These are phyloP conservation scores for Protonemura montana DNA, from an alignment of 2,888 invertebrate genomes.

Conservation along the genomic window DNA sequence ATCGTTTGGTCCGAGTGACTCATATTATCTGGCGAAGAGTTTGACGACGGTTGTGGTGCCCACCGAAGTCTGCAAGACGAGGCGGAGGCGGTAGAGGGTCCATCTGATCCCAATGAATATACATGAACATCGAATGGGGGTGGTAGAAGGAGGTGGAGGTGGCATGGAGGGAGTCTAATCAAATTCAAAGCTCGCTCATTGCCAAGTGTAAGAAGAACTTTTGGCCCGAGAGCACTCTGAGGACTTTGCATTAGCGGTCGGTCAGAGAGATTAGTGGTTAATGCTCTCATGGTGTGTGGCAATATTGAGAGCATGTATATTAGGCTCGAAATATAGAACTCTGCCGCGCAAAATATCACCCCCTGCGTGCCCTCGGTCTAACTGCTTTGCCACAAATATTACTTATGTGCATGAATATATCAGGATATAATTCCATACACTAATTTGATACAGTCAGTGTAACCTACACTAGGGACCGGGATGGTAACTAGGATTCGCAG, in stretches of 20 bases:
- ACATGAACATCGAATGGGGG: conserved; percentile 32
- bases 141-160: not conserved
- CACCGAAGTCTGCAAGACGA: not conserved
- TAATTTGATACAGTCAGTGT: conserved; percentile 12
- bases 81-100: conserved; percentile 18
- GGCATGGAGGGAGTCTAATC: conserved; percentile 29
- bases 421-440: not conserved
- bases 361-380: not conserved
- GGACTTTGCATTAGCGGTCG: conserved; percentile 20
- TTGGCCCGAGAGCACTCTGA: conserved; percentile 1
- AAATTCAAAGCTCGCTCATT: conserved; percentile 32
- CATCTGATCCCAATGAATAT: conserved; percentile 23
- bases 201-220: conserved; percentile 30
- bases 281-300: not conserved
- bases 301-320: not conserved
- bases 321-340: not conserved
- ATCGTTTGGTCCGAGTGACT: not conserved
- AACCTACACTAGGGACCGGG: not conserved
- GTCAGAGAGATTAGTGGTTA: conserved; percentile 25
- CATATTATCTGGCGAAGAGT: not conserved
- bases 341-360: not conserved
- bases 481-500: not conserved
- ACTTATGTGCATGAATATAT: conserved; percentile 7
- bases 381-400: conserved; percentile 7
- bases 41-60: not conserved